Evolutionary conservation across 1,140 invertebrate species (phyloP).

Genomic region (Diorhabda elongata): DNA sequence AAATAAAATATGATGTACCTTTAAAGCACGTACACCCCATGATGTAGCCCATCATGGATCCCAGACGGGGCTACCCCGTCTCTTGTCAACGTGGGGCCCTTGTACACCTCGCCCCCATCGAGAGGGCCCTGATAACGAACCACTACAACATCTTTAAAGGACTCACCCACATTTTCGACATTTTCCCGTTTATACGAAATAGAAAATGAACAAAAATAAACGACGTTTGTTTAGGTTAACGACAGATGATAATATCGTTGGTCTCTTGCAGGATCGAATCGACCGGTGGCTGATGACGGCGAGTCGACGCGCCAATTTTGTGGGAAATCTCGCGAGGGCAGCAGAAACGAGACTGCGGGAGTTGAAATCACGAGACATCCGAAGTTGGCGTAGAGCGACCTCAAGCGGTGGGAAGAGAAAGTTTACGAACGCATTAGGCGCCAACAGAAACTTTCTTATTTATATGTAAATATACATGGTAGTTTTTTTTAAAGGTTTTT

Average conservation of each 20-base stretch:
- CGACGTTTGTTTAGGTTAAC: background rate
- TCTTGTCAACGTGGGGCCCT: conserved; percentile 46
- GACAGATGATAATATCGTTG: conserved; percentile 8
- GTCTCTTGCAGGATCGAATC: conserved; percentile 5
- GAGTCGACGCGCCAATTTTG: background rate
- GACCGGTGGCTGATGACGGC: background rate
- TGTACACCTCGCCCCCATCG: conserved; percentile 42
- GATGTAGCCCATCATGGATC: conserved; percentile 80
- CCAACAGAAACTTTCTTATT: conserved; percentile 19
- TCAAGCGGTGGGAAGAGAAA: background rate
- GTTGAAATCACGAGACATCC: conserved; percentile 1
- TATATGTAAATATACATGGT: no score
- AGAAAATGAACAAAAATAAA: no score
- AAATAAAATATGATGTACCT: conserved; percentile 54
- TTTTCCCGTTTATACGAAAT: background rate
- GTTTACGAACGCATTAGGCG: background rate
- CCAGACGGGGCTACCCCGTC: conserved; percentile 45
- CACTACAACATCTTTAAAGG: background rate
- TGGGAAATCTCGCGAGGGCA: conserved; percentile 6
- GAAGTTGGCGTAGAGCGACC: background rate
- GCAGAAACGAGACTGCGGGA: conserved; percentile 12
- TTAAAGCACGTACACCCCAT: conserved; percentile 85
- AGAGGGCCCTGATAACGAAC: conserved; percentile 34
- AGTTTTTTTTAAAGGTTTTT: no score
- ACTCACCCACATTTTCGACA: background rate